These are phyloP conservation scores for Cantharis rufa DNA, from an alignment of 2,888 invertebrate genomes.

Conservation along the genomic window DNA sequence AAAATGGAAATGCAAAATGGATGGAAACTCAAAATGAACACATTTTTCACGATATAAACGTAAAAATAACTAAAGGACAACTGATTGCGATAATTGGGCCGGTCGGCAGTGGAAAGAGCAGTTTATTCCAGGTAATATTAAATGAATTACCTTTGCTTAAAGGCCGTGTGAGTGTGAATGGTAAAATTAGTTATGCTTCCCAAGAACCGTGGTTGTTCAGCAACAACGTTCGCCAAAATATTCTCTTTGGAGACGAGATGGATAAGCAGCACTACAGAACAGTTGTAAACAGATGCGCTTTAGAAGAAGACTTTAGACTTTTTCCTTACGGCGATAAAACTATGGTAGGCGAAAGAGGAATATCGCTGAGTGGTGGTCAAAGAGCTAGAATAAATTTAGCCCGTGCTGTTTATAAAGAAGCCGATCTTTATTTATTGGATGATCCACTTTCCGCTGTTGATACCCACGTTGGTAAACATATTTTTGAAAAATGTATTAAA, in stretches of 20 bases:
- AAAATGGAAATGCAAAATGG: conserved; percentile 56
- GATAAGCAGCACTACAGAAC: conserved; percentile 55
- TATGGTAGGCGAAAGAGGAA: conserved; percentile 71
- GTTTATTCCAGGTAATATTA: conserved; percentile 53
- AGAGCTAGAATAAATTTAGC: background rate
- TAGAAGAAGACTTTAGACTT: conserved; percentile 67
- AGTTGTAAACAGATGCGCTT: conserved; percentile 63
- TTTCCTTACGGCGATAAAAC: conserved; percentile 62
- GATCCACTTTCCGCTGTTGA: conserved; percentile 83
- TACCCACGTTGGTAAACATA: conserved; percentile 73
- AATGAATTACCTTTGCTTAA: conserved; percentile 52
- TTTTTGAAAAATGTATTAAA: conserved; percentile 74
- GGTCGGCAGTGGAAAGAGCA: conserved; percentile 82
- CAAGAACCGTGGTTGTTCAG: conserved; percentile 71
- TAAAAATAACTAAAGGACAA: conserved; percentile 57
- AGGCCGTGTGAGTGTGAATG: conserved; percentile 60
- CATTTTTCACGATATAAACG: conserved; percentile 51
- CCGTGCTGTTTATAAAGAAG: conserved; percentile 74
- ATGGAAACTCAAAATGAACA: conserved; percentile 38
- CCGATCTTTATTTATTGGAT: conserved; percentile 76
- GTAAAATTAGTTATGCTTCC: conserved; percentile 63
- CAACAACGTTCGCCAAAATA: conserved; percentile 67
- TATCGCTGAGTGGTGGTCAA: conserved; percentile 63
- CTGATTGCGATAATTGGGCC: conserved; percentile 81
- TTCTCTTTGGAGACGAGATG: conserved; percentile 44